A percentile compares a stretch with the other conserved stretches of the same genome.
Conservation (phyloP, 2,888 invertebrate genomes). For the Dicyrtoma fusca region DNA sequence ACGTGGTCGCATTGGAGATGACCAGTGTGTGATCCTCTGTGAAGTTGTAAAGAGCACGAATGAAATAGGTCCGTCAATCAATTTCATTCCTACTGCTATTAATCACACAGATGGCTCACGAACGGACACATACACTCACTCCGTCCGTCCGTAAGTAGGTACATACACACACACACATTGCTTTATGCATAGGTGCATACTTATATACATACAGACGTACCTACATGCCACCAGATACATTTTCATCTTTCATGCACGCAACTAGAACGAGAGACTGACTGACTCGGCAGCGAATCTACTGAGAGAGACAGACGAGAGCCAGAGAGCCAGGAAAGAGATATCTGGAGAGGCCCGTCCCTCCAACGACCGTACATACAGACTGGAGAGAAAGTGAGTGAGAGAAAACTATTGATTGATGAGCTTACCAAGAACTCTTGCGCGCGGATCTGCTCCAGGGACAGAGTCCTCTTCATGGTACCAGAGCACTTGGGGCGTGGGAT, state of each 20-base stretch:
- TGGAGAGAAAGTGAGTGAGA: conserved; percentile 10
- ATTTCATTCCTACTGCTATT: conserved; percentile 31
- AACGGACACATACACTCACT: conserved; percentile 1
- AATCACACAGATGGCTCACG: conserved; percentile 35
- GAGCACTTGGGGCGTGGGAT: conserved; percentile 73
- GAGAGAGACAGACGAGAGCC: background rate
- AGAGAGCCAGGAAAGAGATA: background rate
- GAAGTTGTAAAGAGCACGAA: conserved; percentile 48
- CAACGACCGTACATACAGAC: too few species aligned
- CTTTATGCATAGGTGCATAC: too few species aligned
- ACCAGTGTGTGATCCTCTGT: conserved; percentile 72
- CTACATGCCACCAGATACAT: background rate
- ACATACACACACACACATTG: background rate
- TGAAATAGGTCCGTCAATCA: conserved; percentile 40
- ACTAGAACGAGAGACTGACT: background rate
- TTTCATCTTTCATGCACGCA: background rate
- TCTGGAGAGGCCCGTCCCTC: too few species aligned
- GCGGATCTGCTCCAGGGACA: conserved; percentile 32
- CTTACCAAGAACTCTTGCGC: conserved; percentile 39
- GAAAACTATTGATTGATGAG: conserved; percentile 40
- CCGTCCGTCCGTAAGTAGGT: background rate
- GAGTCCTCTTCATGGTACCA: conserved; percentile 78
- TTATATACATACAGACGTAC: background rate
- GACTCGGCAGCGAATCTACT: too few species aligned
- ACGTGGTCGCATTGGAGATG: conserved; percentile 67